Evolutionary conservation across 2,888 invertebrate species (phyloP), one percentile per base, ranked within the genome.

Genomic region (Eristalinus aeneus): DNA sequence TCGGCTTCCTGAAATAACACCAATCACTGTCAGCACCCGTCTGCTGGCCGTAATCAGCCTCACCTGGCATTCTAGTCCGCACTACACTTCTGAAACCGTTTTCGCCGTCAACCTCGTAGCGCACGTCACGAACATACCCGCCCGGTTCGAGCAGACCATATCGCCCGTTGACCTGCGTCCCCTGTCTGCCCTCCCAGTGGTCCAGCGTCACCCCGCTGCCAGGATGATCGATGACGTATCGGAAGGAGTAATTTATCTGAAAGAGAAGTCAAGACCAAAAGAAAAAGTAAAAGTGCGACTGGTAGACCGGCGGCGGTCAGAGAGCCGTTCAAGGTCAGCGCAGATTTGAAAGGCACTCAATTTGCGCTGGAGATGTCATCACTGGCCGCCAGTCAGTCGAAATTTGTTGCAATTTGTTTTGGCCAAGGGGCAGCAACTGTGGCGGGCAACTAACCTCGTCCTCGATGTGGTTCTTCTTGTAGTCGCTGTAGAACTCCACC

Each of bases 91-190:
- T 89, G 77, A 90, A 91, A 9, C 91, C 91, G 68, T 88, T 90
- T 56, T 90, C 88, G 0, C 90, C 90, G 67, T 90, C 88, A 10
- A 91, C 91, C 87, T 91, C 90, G 81, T 91, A 91, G 85, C 90
- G 90, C 0, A 92, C 91, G 87, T 90, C 90, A 39, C 91, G 89
- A 32, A 91, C 89, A 80, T 89, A 89, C n/a, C 92, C 92, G 58
- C 89, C 90, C 9, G 90, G 90, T 82, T 92, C 91, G 22, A 92
- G 87, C 36, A 92, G 88, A 56, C 90, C 90, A 89, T 91, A 90
- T 32, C 90, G 89, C 10, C 92, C 92, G 32, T 68, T 88, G 10
- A 92, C 91, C 54, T 89, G 88, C 32, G 88, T 88, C 9, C 91
- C 91, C 61, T 89, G 88, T 6, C 91, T 90, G 72, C 90, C 90